phyloP scores from a whole-genome alignment of 2,113 vertebrate species.

The Dascyllus trimaculatus region DNA sequence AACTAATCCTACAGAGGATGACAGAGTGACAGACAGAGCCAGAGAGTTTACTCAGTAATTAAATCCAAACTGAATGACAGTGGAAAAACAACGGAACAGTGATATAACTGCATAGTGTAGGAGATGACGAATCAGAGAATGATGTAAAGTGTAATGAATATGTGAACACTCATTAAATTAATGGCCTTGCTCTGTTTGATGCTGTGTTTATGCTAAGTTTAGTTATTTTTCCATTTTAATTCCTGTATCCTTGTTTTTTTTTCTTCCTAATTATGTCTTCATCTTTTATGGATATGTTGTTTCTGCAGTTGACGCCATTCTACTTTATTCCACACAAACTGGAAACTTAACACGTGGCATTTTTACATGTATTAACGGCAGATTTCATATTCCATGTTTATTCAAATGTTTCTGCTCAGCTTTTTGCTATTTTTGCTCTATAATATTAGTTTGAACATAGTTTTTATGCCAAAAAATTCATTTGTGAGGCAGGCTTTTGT shows the following conservation, averaged over 20 bases:
- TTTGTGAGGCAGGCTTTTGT: too few species aligned
- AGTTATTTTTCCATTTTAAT: neutral
- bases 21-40: slow-evolving; percentile 3
- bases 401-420: neutral
- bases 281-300: neutral
- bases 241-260: neutral
- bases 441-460: too few species aligned
- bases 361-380: neutral
- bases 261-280: neutral
- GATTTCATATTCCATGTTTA: neutral
- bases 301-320: neutral
- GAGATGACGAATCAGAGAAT: neutral
- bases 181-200: neutral
- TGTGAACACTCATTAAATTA: neutral
- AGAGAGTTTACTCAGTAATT: slow-evolving; percentile 16
- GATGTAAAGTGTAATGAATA: neutral
- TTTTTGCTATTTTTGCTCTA: too few species aligned
- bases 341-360: neutral
- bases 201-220: neutral
- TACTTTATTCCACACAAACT: neutral
- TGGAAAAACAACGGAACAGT: neutral
- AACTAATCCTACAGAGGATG: neutral
- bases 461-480: too few species aligned
- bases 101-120: neutral
- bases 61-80: neutral